Evolutionary conservation across 1,140 invertebrate genomes (phyloP), one percentile per base, ranked within the genome.

Genomic region (Octopus sinensis): DNA sequence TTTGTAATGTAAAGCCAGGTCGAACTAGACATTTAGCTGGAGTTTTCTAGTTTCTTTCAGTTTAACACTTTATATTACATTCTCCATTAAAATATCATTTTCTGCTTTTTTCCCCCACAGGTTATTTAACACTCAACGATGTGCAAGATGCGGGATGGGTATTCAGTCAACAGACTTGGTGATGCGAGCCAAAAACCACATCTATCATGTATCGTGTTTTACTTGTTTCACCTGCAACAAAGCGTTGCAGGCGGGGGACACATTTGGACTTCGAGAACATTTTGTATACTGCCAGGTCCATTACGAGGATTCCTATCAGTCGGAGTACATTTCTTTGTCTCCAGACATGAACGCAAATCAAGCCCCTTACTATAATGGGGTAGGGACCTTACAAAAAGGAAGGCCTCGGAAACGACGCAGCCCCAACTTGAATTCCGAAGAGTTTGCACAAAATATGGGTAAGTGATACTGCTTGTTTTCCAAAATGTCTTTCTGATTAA

Each of bases 81-180:
- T 43, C 30, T 3, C 30, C 30, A 43, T 43, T 43, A 43, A 43
- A 43, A 43, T 43, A 43, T 43, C 30, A 43, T 81, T 81, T 81
- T 77, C 68, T 71, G 76, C 54, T 79, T 84, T 5, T 76, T 54
- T 80, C 12, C 77, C 54, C 82, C 88, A 9, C 88, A 92, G 91
- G 84, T 80, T 90, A 75, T 92, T 91, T 83, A 90, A 87, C 13
- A 86, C 89, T 78, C 95, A 95, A 87, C 92, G 95, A 80, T 97
- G 96, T 88, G 94, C 94, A 3, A 93, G 95, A 76, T 98, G 96
- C 88, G 94, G 94, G 17, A 93, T 94, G 56, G 92, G 94, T 85
- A 92, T 98, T 86, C 94, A 94, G 13, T 94, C 96, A n/a, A 94
- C 94, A 84, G 96, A 98, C 91, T 92, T 97, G 86, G 88, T 90